Evolutionary conservation across 2,888 invertebrate species (phyloP), one percentile per base, ranked within the genome.

Genomic region (Cantharis flavilabris): DNA sequence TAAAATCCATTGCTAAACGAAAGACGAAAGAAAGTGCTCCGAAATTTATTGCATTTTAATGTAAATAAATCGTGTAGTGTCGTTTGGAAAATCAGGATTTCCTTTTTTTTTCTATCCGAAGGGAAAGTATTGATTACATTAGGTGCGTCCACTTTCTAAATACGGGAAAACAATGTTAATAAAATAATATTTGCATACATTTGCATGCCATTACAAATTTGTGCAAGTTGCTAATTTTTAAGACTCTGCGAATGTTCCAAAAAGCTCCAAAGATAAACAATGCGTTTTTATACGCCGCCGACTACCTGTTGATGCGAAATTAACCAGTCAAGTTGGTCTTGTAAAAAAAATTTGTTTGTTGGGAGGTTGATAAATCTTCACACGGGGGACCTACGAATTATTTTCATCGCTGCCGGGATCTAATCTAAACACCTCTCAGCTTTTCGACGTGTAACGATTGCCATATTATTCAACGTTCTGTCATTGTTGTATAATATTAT

Each of bases 81-180:
- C 26, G 20, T 67, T 23, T 26, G 18, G 20, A 26, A 23, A 23
- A 23, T 11, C 10, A 20, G 18, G 10, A 26, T 20, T 23, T 67
- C 13, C 26, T 13, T 67, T 67, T 26, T 67, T 67, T 26, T 67
- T 67, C 65, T 11, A 65, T 20, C 20, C 13, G 20, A 67, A 67
- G 65, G 26, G 65, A 67, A 67, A 67, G 65, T 67, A 67, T 67
- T n/a, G 65, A 67, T 67, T 67, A 23, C 26, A 67, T 67, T 67
- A 67, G 65, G 65, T 67, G 65, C 26, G 65, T 13, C 65, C 65
- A 67, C 65, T 67, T 67, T 67, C 65, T 67, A 67, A 67, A 23
- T 20, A 23, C 26, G 26, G 65, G 65, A 67, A 67, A 67, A 67
- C 65, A 67, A 23, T 67, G 65, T 23, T 67, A 26, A 67, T 20